A percentile compares a stretch with the other conserved stretches of the same genome.
Conservation (phyloP, 2,797 vertebrate genomes). For the Erethizon dorsatum region DNA sequence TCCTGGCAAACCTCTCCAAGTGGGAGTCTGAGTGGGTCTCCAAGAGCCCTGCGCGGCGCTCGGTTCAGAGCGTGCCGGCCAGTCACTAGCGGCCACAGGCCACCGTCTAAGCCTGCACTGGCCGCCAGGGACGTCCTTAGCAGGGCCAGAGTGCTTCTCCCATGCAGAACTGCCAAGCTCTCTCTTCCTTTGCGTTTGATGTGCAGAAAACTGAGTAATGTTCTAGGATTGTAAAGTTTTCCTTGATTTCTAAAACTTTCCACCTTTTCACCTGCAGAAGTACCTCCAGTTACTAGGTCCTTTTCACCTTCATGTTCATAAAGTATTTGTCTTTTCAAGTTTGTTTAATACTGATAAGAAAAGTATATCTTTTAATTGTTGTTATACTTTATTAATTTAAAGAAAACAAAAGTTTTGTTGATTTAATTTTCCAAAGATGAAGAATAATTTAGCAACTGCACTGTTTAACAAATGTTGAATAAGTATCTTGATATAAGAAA, state of each 20-base stretch:
- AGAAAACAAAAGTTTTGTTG: background rate
- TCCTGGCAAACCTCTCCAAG: background rate
- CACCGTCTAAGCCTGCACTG: background rate
- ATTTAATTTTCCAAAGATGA: slow-evolving; percentile 36
- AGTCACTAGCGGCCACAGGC: background rate
- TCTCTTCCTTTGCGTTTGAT: background rate
- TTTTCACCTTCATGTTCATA: background rate
- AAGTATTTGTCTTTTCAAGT: slow-evolving; percentile 37
- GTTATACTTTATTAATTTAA: slow-evolving; percentile 42
- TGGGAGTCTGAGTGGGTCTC: background rate
- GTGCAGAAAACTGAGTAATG: slow-evolving; percentile 27
- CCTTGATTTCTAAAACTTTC: slow-evolving; percentile 17
- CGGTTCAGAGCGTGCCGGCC: background rate
- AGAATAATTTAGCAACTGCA: slow-evolving; percentile 20
- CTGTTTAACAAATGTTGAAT: slow-evolving; percentile 44
- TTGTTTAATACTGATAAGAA: slow-evolving; percentile 1
- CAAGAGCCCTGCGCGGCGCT: background rate
- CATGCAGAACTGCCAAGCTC: too few relatives aligned
- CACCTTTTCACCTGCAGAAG: background rate
- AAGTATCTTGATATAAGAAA: background rate
- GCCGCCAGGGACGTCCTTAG: background rate
- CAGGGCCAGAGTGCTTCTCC: background rate
- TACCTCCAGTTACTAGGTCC: background rate
- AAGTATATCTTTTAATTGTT: slow-evolving; percentile 24
- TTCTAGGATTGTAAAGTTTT: background rate